Evolutionary conservation across 2,113 vertebrate species (phyloP), one percentile per base, ranked within the genome.

Genomic region (Phaethon lepturus): DNA sequence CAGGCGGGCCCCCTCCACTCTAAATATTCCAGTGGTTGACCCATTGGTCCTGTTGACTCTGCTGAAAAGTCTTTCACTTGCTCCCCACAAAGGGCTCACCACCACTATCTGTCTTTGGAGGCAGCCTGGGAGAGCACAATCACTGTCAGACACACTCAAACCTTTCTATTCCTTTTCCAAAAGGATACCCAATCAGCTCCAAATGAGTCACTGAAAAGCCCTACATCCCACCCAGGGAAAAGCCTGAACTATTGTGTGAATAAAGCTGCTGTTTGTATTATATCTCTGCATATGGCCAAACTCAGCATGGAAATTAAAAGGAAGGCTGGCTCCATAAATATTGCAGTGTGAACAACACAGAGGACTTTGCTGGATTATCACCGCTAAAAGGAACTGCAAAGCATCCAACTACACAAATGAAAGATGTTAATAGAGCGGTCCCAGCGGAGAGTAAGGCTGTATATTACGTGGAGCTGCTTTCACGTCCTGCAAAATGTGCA

Each of bases 361-460:
- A 89, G 91, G 78, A 89, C 94, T 96, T 91, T 88, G 95, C 95
- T 94, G 97, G 95, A 96, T 97, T 96, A 92, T 83, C 94, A 75
- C 76, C 4, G 5, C 86, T 96, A 86, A 95, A 96, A 97, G 95
- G 81, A 93, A 74, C 86, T 56, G 93, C 95, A 93, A 90, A 97
- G 72, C 93, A 92, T 94, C 86, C 94, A 83, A 10, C 87, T 88
- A 63, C 88, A 96, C 80, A 93, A 97, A 92, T 92, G 95, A 90
- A 93, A 94, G 94, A 96, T 92, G 91, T 95, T 96, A 95, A 97
- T 93, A 71, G 87, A 95, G 92, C 22, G 3, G 83, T 91, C 93
- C 89, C 93, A 89, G 93, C 1, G 59, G 95, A 95, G 38, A 35
- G 28, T 82, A 49, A 82, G 84, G 92, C 90, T 91, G 84, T 68